Conservation (phyloP, 2,797 vertebrate genomes). For the Ispidina picta region DNA sequence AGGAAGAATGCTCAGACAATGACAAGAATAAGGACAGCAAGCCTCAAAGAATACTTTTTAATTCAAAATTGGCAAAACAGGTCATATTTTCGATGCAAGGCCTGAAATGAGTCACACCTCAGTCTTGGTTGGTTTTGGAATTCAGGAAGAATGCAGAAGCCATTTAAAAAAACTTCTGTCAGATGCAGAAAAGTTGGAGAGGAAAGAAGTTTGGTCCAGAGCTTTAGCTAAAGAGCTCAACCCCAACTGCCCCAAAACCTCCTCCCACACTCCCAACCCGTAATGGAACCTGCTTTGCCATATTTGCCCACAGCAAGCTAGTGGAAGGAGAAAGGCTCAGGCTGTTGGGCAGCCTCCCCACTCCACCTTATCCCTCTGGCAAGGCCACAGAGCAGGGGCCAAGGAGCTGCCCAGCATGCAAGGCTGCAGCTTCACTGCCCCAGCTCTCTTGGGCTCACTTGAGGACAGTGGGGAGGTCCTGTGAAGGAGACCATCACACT, state of each 20-base stretch:
- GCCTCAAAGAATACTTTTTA: slow-evolving; percentile 33
- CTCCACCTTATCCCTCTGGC: not conserved
- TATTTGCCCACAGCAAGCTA: not conserved
- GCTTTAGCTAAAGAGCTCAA: not conserved
- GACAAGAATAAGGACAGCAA: slow-evolving; percentile 4
- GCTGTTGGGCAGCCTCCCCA: not conserved
- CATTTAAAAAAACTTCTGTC: not conserved
- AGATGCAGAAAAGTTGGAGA: not conserved
- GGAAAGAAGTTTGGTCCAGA: not conserved
- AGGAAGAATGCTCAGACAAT: not conserved
- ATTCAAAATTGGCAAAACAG: slow-evolving; percentile 15
- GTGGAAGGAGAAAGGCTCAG: not conserved
- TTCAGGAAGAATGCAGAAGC: not conserved
- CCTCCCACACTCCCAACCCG: not conserved
- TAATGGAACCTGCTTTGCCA: not conserved
- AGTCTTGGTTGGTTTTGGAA: slow-evolving; percentile 1
- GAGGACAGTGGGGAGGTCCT: not conserved
- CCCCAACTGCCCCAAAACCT: not conserved
- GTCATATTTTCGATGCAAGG: not conserved
- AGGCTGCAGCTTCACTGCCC: not conserved
- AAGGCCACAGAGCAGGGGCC: not conserved
- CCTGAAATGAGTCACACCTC: slow-evolving; percentile 20
- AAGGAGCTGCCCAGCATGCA: not conserved
- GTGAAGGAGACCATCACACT: not conserved
- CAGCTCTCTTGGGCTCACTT: accelerated